phyloP scores from a whole-genome alignment of 2,797 vertebrate genomes.

The Lophotriccus pileatus region DNA sequence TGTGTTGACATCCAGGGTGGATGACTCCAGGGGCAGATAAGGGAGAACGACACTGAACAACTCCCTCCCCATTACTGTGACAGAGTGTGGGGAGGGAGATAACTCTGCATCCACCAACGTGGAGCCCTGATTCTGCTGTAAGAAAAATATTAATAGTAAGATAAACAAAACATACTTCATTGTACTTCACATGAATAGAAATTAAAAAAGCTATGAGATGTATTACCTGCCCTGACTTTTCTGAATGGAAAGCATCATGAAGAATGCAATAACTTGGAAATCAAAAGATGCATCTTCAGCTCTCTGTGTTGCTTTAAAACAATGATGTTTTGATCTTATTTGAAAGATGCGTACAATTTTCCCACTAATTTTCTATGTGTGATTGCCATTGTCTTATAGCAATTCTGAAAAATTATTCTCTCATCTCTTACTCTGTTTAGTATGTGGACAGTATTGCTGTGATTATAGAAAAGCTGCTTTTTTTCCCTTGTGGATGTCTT shows the following conservation, averaged over 20 bases:
- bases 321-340: not conserved
- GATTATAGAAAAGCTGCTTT: not conserved
- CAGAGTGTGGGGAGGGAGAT: not conserved
- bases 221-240: not conserved
- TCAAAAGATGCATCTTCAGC: not conserved
- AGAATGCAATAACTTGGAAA: not conserved
- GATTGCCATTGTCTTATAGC: not conserved
- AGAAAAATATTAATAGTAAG: not conserved
- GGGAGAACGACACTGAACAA: not conserved
- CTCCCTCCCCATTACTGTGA: not conserved
- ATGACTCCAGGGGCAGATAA: not conserved
- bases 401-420: not conserved
- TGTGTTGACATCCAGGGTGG: not conserved
- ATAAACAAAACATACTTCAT: not conserved
- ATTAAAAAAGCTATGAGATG: not conserved
- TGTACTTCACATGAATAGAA: not conserved
- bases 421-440: not conserved
- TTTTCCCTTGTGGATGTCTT: not conserved
- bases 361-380: not conserved
- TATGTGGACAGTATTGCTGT: not conserved
- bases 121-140: not conserved
- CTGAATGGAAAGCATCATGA: not conserved
- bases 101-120: not conserved
- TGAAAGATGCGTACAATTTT: fast-evolving
- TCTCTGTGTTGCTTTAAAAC: not conserved